Base-by-base conservation (phyloP, 2,888 invertebrate species). In the Aleiodes alternator region DNA sequence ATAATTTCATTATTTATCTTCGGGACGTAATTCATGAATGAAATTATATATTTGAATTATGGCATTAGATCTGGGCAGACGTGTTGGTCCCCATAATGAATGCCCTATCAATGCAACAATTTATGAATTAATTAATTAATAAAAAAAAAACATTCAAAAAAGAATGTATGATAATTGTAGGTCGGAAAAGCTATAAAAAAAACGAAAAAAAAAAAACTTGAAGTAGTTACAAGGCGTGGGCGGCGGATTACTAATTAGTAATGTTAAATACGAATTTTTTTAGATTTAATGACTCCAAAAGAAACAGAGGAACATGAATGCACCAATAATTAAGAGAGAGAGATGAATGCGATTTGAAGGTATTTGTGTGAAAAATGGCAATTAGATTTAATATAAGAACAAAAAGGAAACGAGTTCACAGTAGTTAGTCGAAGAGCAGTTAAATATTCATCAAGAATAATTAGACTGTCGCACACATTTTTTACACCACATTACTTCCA, bases 1-100 rank as follows among this genome's bases (percentile, higher is more conserved):
- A 16, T 64, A 11, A 7, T 16, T 38, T 59, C 50, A 11, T 70
- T 50, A 16, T 64, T 64, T 31, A 51, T 69, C 50, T 9, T 53
- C 72, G 34, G 56, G 16, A 78, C 69, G 51, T 57, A 61, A 69
- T 64, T 23, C 16, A 72, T 66, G 53, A 50, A 31, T 11, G 50
- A 29, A 9, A 48, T 34, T 29, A 55, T 23, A 31, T 38, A 43
- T n/a, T 50, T 34, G 38, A 34, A 29, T 73, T 69, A 79, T 79
- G 80, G 79, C 84, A 83, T 83, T 83, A 83, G 80, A 83, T 82
- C 71, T 78, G 80, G 80, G 82, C 76, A 72, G 79, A 80, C 69
- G 72, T 73, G 3, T 43, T 31, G 11, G 59, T 57, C 53, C 72
- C 69, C 55, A 43, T 64, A 64, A 43, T 74, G 68, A 79, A 76